Evolutionary conservation across 2,888 invertebrate species (phyloP).

Genomic region (Crossocerus cetratus): DNA sequence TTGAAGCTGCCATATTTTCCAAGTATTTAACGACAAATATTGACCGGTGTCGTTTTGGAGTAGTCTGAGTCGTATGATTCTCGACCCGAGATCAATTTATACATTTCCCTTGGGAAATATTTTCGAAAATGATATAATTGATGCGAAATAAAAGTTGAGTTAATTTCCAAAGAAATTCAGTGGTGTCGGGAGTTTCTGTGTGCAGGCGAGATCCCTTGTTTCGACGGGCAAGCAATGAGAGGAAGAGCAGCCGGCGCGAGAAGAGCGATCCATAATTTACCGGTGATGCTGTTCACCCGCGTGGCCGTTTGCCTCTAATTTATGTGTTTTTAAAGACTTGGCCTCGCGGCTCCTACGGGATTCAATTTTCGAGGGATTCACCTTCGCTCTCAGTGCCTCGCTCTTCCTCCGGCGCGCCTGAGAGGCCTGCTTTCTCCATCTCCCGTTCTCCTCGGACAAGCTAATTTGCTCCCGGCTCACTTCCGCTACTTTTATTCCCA

Average conservation of each 20-base stretch:
- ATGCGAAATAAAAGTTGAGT: too few species aligned
- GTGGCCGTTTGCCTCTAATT: conserved; percentile 73
- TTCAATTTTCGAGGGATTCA: conserved; percentile 67
- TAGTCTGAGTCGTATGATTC: too few species aligned
- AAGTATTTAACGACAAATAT: too few species aligned
- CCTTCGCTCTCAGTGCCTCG: neutral
- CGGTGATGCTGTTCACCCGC: conserved; percentile 67
- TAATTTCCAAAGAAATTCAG: too few species aligned
- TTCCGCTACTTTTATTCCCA: conserved; percentile 6
- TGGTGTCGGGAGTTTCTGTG: too few species aligned
- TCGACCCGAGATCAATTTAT: too few species aligned
- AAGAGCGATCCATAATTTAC: conserved; percentile 75
- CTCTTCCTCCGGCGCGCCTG: neutral
- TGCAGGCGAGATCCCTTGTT: too few species aligned
- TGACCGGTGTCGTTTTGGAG: too few species aligned
- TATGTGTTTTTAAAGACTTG: conserved; percentile 75
- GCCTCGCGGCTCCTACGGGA: conserved; percentile 64
- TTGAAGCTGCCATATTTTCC: too few species aligned
- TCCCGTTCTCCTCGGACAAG: conserved; percentile 4
- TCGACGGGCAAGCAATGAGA: neutral
- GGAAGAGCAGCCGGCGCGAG: conserved; percentile 47
- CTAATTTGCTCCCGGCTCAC: conserved; percentile 1
- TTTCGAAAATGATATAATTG: too few species aligned
- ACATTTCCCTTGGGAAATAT: too few species aligned
- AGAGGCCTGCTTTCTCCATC: conserved; percentile 3